A percentile compares a stretch with the other conserved stretches of the same genome.
Evolutionary conservation across 2,113 vertebrate genomes (phyloP).

Genomic region (Neoarius graeffei): DNA sequence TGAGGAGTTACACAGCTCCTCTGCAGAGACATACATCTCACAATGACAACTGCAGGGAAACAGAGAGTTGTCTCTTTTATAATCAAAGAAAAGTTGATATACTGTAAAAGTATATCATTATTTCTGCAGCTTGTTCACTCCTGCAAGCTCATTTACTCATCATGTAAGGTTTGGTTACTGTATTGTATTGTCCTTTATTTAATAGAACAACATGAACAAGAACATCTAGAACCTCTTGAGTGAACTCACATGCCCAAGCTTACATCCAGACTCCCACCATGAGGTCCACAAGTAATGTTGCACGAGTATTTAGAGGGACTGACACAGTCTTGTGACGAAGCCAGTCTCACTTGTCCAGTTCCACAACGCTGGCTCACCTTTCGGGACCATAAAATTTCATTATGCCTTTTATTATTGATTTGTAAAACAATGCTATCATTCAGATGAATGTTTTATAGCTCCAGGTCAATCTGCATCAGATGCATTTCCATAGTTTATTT

Average conservation of each 20-base stretch:
- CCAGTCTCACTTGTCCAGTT: conserved; percentile 78
- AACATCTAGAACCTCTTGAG: not conserved
- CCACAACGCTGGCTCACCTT: conserved; percentile 81
- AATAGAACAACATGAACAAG: too few species aligned
- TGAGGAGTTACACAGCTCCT: conserved; percentile 84
- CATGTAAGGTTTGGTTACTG: not conserved
- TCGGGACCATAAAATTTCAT: not conserved
- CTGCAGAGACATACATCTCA: conserved; percentile 78
- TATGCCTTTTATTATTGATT: not conserved
- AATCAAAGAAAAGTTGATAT: not conserved
- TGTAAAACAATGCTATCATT: not conserved
- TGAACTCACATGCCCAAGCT: conserved; percentile 87
- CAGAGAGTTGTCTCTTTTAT: not conserved
- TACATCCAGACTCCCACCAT: conserved; percentile 75
- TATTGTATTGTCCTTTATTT: not conserved
- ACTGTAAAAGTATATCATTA: not conserved
- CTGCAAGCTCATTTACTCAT: not conserved
- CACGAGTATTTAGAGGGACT: conserved; percentile 74
- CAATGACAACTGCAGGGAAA: conserved; percentile 80
- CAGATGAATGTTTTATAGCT: not conserved
- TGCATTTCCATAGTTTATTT: not conserved
- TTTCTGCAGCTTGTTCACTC: not conserved
- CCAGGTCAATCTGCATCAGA: not conserved
- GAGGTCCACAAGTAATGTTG: conserved; percentile 72
- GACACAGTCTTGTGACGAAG: conserved; percentile 78